Base-by-base conservation (phyloP, 2,797 vertebrate genomes). In the Schizothorax lantsangensis region DNA sequence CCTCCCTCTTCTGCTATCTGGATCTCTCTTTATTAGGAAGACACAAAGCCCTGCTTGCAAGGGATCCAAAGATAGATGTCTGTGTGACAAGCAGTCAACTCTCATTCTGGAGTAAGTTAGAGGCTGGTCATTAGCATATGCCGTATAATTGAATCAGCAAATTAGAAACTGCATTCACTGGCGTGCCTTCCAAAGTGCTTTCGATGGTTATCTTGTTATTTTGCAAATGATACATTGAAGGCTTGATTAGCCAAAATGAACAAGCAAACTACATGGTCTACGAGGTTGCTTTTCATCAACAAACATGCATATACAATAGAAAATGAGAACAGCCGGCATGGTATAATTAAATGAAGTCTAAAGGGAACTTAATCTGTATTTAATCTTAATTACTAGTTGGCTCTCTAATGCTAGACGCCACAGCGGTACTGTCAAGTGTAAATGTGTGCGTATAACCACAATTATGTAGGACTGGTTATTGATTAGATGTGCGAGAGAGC, bases 61-160 rank as follows among this genome's bases (percentile, higher is more conserved):
- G 90, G 91, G 87, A 88, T 82, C 90, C 84, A 88, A 91, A 93
- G 89, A 92, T 90, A 91, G 92, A 92, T 84, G 82, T 83, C 64
- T 71, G 64, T 75, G 45, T 88, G 89, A 88, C 85, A 81, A 90
- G 91, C 91, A 38, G 84, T 84, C 89, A 40, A 4, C 68, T 86
- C 90, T 86, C 88, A 82, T 87, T 91, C 91, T 92, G 79, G 80
- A 87, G 87, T 92, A 92, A 91, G 89, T 87, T 88, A 83, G 86
- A 62, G 17, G 89, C 86, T 72, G 81, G 88, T 91, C 79, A 92
- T 93, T 94, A 93, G 92, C 93, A 91, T 90, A 91, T 91, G 85
- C 86, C 83, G 75, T 90, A 84, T 93, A 93, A 95, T 92, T 93
- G 88, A 93, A 95, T 94, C 93, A 92, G 90, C 89, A 88, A 83